A percentile compares a stretch with the other conserved stretches of the same genome.
Evolutionary conservation across 2,888 invertebrate genomes (phyloP).

Genomic region (Gonocerus acuteangulatus): DNA sequence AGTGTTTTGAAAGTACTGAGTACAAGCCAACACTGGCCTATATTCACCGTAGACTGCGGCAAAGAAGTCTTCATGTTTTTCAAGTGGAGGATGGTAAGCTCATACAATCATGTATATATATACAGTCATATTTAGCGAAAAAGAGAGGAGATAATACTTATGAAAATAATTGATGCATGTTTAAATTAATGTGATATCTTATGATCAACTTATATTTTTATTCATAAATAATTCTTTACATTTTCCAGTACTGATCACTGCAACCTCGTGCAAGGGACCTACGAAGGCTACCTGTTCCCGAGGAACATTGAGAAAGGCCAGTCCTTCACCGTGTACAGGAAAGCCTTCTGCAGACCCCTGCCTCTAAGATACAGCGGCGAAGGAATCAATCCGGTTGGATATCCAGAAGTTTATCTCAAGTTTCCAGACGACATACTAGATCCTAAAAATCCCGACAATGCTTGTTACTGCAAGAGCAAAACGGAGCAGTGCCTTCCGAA

Average conservation of each 20-base stretch:
- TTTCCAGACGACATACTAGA: slow-evolving; percentile 56
- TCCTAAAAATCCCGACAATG: slow-evolving; percentile 51
- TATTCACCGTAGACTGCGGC: too few relatives aligned
- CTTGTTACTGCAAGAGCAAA: slow-evolving; percentile 54
- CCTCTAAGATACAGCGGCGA: slow-evolving; percentile 48
- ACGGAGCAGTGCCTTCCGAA: slow-evolving; percentile 49
- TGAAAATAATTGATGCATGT: too few relatives aligned
- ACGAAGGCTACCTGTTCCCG: slow-evolving; percentile 67
- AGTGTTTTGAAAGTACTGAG: too few relatives aligned
- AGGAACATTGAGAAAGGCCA: slow-evolving; percentile 50
- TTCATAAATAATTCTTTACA: too few relatives aligned
- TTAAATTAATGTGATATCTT: too few relatives aligned
- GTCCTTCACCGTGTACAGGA: slow-evolving; percentile 57
- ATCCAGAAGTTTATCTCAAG: slow-evolving; percentile 54
- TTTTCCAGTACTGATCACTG: slow-evolving; percentile 48
- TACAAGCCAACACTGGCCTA: too few relatives aligned
- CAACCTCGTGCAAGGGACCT: slow-evolving; percentile 58
- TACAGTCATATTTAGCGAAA: too few relatives aligned
- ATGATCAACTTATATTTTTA: too few relatives aligned
- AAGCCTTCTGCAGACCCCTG: slow-evolving; percentile 67
- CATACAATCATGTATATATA: too few relatives aligned
- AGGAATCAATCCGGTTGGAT: slow-evolving; percentile 46
- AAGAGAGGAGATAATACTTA: too few relatives aligned
- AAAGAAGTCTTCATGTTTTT: too few relatives aligned
- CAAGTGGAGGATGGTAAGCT: too few relatives aligned